Evolutionary conservation across 2,888 invertebrate species (phyloP).

Genomic region (Desoria tigrina): DNA sequence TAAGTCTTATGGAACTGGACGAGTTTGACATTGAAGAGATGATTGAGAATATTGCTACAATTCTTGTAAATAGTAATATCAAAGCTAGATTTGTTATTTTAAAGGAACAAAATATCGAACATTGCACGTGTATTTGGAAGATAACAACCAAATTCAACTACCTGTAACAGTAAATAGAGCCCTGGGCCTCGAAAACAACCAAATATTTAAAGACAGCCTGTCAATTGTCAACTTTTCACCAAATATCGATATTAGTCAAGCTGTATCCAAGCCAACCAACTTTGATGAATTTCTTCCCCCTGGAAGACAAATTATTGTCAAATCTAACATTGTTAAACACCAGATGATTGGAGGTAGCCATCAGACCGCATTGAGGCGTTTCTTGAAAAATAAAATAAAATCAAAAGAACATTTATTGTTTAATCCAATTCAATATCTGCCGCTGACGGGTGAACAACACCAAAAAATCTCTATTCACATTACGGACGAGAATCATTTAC

Average conservation of each 20-base stretch:
- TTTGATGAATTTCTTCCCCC: too few species aligned
- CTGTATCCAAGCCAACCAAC: too few species aligned
- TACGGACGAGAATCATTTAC: not conserved
- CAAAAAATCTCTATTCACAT: not conserved
- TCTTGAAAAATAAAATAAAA: not conserved
- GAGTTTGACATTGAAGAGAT: not conserved
- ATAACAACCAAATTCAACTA: not conserved
- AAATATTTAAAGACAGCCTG: not conserved
- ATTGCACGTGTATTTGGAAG: not conserved
- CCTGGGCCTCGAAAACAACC: not conserved
- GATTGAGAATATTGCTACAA: not conserved
- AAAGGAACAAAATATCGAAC: not conserved
- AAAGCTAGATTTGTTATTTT: not conserved
- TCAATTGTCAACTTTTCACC: not conserved
- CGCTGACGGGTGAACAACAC: not conserved
- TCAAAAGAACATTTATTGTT: too few species aligned
- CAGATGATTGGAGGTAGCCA: not conserved
- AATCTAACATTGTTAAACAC: not conserved
- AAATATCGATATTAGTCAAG: not conserved
- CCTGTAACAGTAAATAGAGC: not conserved
- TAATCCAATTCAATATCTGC: not conserved
- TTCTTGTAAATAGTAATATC: not conserved
- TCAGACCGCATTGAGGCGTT: not conserved
- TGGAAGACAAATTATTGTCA: conserved; percentile 1
- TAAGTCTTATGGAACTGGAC: not conserved